A percentile compares a stretch with the other conserved stretches of the same genome.
These are phyloP conservation scores for Dyspetes luteomarginatus DNA, from an alignment of 2,888 invertebrate genomes.

Conservation along the genomic window DNA sequence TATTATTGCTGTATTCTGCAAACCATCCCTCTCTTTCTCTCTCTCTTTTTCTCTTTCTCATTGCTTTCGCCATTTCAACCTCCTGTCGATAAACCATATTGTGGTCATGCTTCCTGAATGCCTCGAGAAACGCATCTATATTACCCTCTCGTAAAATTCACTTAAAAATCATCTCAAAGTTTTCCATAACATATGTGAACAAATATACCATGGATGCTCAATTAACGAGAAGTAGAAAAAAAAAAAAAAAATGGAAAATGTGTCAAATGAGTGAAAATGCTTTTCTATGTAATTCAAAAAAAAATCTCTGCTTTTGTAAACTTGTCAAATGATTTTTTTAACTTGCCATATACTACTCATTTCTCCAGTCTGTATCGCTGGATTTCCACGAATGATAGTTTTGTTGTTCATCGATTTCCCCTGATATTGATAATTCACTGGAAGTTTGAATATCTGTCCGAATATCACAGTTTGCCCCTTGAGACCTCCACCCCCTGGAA, in stretches of 20 bases:
- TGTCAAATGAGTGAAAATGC: no score
- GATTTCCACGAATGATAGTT: no score
- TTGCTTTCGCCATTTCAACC: conserved; percentile 46
- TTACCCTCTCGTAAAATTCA: not conserved
- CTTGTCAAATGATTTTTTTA: no score
- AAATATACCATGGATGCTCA: no score
- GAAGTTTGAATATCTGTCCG: not conserved
- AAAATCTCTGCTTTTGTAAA: no score
- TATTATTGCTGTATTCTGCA: conserved; percentile 11
- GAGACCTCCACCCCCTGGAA: not conserved
- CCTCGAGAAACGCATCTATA: conserved; percentile 8
- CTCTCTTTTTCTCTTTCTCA: no score
- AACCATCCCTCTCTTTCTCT: conserved; percentile 2
- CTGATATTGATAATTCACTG: not conserved
- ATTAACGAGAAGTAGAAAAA: no score
- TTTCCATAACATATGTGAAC: no score
- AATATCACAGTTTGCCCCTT: not conserved
- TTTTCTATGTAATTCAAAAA: no score
- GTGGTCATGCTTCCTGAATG: conserved; percentile 8
- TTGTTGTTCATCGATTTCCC: not conserved
- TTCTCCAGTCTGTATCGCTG: no score
- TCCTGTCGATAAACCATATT: conserved; percentile 26
- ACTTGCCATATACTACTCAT: no score
- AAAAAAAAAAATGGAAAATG: no score
- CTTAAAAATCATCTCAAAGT: not conserved